These are phyloP conservation scores for Hydropsyche betteni DNA, from an alignment of 2,888 invertebrate species.

Conservation along the genomic window DNA sequence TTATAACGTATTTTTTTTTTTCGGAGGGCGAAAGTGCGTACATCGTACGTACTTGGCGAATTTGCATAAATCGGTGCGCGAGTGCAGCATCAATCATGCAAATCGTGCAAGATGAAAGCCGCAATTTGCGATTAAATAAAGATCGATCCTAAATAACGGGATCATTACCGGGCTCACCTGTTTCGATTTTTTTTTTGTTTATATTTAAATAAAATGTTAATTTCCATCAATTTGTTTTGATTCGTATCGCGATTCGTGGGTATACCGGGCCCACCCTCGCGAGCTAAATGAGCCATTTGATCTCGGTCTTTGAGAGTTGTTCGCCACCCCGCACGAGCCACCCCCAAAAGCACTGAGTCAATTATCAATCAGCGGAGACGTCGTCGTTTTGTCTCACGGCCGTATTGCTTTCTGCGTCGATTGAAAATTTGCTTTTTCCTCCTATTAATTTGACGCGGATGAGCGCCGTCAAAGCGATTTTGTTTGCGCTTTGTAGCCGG, in stretches of 20 bases:
- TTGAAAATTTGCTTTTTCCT: constrained; percentile 12
- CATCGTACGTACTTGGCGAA: too few relatives aligned
- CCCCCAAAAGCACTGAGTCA: neutral
- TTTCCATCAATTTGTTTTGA: constrained; percentile 19
- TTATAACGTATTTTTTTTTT: too few relatives aligned
- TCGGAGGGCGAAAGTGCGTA: too few relatives aligned
- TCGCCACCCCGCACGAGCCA: neutral
- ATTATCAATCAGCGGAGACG: constrained; percentile 20
- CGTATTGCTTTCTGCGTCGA: constrained; percentile 14
- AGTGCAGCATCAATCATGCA: neutral
- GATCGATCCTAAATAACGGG: constrained; percentile 3
- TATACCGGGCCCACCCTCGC: neutral
- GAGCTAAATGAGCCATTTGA: constrained; percentile 25
- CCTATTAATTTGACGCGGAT: constrained; percentile 18
- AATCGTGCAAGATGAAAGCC: neutral
- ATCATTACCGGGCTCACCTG: constrained; percentile 2
- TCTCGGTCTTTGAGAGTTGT: constrained; percentile 14
- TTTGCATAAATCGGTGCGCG: neutral
- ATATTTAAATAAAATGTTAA: constrained; percentile 21
- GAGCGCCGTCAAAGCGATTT: constrained; percentile 23
- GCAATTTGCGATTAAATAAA: neutral
- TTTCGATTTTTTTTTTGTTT: neutral
- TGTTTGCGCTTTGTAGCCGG: constrained; percentile 3
- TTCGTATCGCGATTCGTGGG: neutral
- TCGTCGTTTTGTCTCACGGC: constrained; percentile 10